phyloP scores from a whole-genome alignment of 2,888 invertebrate genomes.

The Leistus spinibarbis region DNA sequence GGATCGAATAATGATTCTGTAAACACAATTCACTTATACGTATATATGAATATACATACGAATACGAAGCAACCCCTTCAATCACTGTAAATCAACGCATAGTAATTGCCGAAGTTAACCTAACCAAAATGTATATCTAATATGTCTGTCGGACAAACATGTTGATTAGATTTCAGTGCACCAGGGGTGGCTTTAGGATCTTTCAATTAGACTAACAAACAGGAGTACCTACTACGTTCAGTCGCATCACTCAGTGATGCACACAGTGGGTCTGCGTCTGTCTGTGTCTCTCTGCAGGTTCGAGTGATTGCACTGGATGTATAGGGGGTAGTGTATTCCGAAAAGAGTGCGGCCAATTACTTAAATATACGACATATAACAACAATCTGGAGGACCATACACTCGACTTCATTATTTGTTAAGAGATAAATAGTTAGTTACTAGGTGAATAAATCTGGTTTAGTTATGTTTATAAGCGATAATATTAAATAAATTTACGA shows the following conservation, averaged over 20 bases:
- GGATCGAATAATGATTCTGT: background rate
- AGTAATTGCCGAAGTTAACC: conserved; percentile 18
- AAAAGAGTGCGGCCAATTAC: background rate
- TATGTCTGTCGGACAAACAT: conserved; percentile 42
- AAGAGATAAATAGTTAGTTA: too few relatives aligned
- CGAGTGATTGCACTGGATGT: too few relatives aligned
- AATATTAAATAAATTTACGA: too few relatives aligned
- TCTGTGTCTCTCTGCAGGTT: too few relatives aligned
- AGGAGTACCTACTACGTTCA: conserved; percentile 30
- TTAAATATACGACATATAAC: background rate
- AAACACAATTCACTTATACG: background rate
- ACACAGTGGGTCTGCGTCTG: background rate
- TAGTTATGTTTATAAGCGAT: too few relatives aligned
- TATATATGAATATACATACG: too few relatives aligned
- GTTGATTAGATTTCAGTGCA: conserved; percentile 42
- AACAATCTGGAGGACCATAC: background rate
- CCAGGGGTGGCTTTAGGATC: conserved; percentile 32
- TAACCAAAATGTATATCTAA: conserved; percentile 43
- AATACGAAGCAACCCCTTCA: conserved; percentile 10
- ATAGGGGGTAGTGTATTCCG: background rate
- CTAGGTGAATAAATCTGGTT: too few relatives aligned
- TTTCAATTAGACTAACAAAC: conserved; percentile 45
- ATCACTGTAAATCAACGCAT: background rate
- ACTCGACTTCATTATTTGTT: too few relatives aligned
- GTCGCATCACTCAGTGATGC: background rate